A percentile compares a stretch with the other conserved stretches of the same genome.
Evolutionary conservation across 2,113 vertebrate species (phyloP).

Genomic region (Pelobates fuscus): DNA sequence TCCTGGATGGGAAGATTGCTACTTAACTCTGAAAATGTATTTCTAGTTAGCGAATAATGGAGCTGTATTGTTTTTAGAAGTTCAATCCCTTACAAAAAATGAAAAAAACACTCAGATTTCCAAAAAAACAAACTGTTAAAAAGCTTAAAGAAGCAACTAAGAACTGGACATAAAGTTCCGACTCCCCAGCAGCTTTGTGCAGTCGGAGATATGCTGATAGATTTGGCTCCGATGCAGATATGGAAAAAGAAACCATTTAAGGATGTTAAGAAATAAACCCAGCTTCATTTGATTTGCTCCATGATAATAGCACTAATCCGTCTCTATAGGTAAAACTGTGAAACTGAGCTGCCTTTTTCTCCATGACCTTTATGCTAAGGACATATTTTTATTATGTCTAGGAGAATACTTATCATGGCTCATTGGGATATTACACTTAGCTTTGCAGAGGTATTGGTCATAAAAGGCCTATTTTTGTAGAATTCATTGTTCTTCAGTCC

Average conservation of each 20-base stretch:
- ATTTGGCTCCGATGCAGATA: constrained; percentile 36
- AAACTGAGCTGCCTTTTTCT: constrained; percentile 3
- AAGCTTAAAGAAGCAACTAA: constrained; percentile 30
- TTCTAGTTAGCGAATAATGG: background rate
- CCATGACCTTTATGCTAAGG: constrained; percentile 14
- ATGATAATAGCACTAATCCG: constrained; percentile 6
- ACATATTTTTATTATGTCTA: constrained; percentile 32
- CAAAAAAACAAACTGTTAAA: constrained; percentile 40
- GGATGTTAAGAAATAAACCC: constrained; percentile 20
- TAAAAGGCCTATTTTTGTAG: background rate
- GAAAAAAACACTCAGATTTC: constrained; percentile 29
- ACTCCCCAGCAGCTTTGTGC: constrained; percentile 23
- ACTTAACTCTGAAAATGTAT: too few species aligned
- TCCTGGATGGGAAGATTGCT: too few species aligned
- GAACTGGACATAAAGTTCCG: constrained; percentile 32
- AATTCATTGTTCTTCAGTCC: background rate
- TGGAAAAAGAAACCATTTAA: constrained; percentile 40
- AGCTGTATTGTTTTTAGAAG: background rate
- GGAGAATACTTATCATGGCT: constrained; percentile 18
- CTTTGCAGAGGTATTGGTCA: background rate
- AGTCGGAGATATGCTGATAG: constrained; percentile 30
- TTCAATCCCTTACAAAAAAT: constrained; percentile 14
- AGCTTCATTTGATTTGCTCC: constrained; percentile 28
- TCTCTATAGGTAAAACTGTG: constrained; percentile 9
- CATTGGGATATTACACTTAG: constrained; percentile 21